Evolutionary conservation across 2,888 invertebrate genomes (phyloP).

Genomic region (Orthonychiurus folsomi): DNA sequence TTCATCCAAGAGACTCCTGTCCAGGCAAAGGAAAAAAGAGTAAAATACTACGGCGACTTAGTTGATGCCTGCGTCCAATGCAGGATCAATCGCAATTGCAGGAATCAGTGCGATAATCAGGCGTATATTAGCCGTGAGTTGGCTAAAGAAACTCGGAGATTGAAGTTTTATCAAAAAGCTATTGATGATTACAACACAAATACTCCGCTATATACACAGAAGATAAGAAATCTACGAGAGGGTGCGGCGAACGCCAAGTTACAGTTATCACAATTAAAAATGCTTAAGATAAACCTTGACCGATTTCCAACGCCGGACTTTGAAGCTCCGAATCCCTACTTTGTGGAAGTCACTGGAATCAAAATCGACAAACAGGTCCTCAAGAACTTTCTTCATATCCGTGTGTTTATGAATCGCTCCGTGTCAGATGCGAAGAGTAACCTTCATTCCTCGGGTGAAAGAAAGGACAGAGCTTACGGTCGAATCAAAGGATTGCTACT

Average conservation of each 20-base stretch:
- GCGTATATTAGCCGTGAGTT: no score
- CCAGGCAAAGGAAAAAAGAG: not conserved
- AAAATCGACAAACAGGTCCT: not conserved
- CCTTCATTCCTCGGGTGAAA: not conserved
- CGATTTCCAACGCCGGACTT: not conserved
- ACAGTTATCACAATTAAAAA: not conserved
- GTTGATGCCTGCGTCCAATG: not conserved
- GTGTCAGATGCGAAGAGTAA: not conserved
- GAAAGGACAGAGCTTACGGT: slow-evolving; percentile 7
- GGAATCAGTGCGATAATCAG: not conserved
- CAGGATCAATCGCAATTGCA: not conserved
- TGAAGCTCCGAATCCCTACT: slow-evolving; percentile 2
- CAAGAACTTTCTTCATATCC: slow-evolving; percentile 2
- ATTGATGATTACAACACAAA: no score
- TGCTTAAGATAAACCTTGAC: not conserved
- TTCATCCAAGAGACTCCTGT: no score
- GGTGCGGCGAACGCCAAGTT: no score
- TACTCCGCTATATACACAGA: no score
- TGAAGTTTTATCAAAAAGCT: not conserved
- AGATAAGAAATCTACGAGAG: no score
- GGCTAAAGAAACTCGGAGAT: not conserved
- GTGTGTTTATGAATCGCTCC: not conserved
- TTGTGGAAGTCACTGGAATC: slow-evolving; percentile 1
- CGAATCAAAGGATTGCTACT: slow-evolving; percentile 18
- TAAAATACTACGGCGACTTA: not conserved